Conservation (phyloP, 2,113 vertebrate species). For the Pimephales promelas region DNA sequence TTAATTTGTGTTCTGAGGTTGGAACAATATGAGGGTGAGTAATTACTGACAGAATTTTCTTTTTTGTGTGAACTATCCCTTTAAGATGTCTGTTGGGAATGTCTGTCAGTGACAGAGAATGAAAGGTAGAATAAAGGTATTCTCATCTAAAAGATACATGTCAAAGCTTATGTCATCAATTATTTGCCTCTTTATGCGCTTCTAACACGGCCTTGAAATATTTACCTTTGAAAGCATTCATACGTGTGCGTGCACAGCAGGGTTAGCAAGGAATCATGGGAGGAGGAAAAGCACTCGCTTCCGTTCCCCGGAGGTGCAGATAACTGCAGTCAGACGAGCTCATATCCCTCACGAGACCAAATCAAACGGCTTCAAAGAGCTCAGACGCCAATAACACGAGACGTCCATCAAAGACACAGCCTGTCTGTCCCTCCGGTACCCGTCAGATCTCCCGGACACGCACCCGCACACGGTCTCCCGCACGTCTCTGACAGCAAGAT, state of each 20-base stretch:
- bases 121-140: neutral
- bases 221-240: slow-evolving; percentile 3
- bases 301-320: neutral
- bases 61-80: no score
- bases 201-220: neutral
- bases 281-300: neutral
- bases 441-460: no score
- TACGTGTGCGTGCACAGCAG: neutral
- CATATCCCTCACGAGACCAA: slow-evolving; percentile 15
- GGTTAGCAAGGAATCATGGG: neutral
- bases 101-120: neutral
- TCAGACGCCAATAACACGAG: slow-evolving; percentile 41
- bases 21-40: no score
- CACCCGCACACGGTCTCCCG: neutral
- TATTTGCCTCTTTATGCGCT: neutral
- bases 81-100: neutral
- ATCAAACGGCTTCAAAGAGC: slow-evolving; percentile 42
- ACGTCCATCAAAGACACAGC: slow-evolving; percentile 46
- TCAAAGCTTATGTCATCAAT: neutral
- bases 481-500: neutral
- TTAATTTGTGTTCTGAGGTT: no score
- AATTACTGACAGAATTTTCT: no score
- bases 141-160: neutral
- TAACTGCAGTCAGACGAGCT: slow-evolving; percentile 36
- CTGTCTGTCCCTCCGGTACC: neutral